phyloP scores from a whole-genome alignment of 2,113 vertebrate genomes.

The Cariama cristata region DNA sequence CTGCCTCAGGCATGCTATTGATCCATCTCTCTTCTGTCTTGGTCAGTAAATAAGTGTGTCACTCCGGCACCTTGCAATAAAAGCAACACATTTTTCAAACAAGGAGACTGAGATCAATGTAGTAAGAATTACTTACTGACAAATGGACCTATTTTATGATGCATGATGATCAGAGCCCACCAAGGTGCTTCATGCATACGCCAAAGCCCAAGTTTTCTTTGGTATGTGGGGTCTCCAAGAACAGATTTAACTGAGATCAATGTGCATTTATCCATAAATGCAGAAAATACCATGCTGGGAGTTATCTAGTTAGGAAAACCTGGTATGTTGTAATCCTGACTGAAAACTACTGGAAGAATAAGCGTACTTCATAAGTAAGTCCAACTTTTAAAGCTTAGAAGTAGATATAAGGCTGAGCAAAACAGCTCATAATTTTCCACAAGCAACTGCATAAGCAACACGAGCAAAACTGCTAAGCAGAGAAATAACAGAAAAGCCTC shows the following conservation, averaged over 20 bases:
- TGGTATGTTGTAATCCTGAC: not conserved
- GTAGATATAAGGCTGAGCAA: not conserved
- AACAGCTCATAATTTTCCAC: not conserved
- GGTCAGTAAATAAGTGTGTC: not conserved
- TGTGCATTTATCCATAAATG: not conserved
- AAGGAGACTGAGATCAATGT: fast-evolving
- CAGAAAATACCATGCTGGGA: not conserved
- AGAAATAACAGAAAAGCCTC: not conserved
- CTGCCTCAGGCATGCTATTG: not conserved
- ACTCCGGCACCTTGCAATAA: not conserved
- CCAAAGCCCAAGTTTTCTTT: not conserved
- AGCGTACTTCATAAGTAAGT: not conserved
- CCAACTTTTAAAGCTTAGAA: not conserved
- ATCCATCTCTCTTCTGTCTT: not conserved
- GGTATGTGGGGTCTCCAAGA: not conserved
- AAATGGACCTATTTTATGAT: not conserved
- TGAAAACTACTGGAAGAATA: not conserved
- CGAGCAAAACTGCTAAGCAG: not conserved
- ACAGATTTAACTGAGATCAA: not conserved
- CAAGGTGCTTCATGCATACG: not conserved
- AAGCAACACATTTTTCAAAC: not conserved
- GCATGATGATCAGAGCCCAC: not conserved
- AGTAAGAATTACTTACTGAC: not conserved
- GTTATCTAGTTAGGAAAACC: not conserved
- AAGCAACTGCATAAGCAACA: not conserved